Percentiles rank a stretch among this genome's conserved stretches.
Evolutionary conservation across 2,113 vertebrate genomes (phyloP).

Genomic region (Fulmarus glacialis): DNA sequence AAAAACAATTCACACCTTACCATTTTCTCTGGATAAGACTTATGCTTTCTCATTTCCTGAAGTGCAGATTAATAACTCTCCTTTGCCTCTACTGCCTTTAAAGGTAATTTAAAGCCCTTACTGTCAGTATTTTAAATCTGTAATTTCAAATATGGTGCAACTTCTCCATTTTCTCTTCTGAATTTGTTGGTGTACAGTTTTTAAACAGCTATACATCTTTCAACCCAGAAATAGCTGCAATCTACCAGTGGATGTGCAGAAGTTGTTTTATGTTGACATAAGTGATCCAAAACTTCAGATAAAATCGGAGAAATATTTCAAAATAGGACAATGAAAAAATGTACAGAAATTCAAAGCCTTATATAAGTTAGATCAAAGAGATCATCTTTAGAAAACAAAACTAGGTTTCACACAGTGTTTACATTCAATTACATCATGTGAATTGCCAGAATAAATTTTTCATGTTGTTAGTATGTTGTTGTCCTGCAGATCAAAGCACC

Average conservation of each 20-base stretch:
- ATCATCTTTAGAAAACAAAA: not conserved
- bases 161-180: not conserved
- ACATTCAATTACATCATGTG: not conserved
- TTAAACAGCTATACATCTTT: not conserved
- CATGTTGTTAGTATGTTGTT: not conserved
- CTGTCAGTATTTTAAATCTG: not conserved
- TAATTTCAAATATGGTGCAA: not conserved
- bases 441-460: not conserved
- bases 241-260: not conserved
- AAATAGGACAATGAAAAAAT: not conserved
- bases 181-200: not conserved
- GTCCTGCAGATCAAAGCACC: slow-evolving; percentile 44
- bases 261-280: not conserved
- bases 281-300: not conserved
- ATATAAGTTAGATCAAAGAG: slow-evolving; percentile 14
- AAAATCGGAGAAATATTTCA: not conserved
- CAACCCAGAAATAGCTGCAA: not conserved
- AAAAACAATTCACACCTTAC: not conserved
- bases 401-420: not conserved
- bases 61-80: not conserved
- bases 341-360: not conserved
- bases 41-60: not conserved
- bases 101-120: not conserved
- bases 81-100: not conserved
- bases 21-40: not conserved